phyloP scores from a whole-genome alignment of 1,140 invertebrate species.

The Physella acuta region DNA sequence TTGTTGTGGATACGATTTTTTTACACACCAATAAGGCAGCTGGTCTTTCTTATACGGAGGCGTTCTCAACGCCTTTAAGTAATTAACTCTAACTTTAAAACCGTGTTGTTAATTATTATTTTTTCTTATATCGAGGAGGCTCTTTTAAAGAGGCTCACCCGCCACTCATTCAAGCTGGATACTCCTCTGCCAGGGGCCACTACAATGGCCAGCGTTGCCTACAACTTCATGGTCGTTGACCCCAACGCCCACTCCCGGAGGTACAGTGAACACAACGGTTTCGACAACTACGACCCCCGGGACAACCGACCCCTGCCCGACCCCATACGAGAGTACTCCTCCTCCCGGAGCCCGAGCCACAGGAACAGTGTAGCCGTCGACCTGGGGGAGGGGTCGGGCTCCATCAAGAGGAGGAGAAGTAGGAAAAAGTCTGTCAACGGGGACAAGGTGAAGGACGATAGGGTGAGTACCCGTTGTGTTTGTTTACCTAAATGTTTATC shows the following conservation, averaged over 20 bases:
- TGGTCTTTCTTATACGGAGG: too few species aligned
- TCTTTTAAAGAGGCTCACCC: not conserved
- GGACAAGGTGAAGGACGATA: constrained; percentile 18
- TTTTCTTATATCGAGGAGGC: not conserved
- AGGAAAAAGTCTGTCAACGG: constrained; percentile 24
- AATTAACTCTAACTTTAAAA: too few species aligned
- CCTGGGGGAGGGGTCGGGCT: not conserved
- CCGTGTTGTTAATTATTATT: too few species aligned
- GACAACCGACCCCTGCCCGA: constrained; percentile 24
- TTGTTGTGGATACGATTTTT: too few species aligned
- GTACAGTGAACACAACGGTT: constrained; percentile 25
- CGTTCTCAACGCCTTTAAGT: too few species aligned
- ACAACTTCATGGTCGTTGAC: constrained; percentile 38
- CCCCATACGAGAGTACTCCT: not conserved
- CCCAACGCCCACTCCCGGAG: constrained; percentile 33
- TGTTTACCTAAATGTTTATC: too few species aligned
- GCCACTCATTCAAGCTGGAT: not conserved
- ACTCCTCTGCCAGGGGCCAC: not conserved
- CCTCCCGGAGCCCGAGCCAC: not conserved
- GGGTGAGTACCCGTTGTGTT: constrained; percentile 25
- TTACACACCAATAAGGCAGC: too few species aligned
- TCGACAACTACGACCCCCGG: not conserved
- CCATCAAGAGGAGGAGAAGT: constrained; percentile 18
- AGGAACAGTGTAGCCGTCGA: constrained; percentile 21
- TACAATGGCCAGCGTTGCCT: constrained; percentile 36